Evolutionary conservation across 2,888 invertebrate species (phyloP), one percentile per base, ranked within the genome.

Genomic region (Cabera pusaria): DNA sequence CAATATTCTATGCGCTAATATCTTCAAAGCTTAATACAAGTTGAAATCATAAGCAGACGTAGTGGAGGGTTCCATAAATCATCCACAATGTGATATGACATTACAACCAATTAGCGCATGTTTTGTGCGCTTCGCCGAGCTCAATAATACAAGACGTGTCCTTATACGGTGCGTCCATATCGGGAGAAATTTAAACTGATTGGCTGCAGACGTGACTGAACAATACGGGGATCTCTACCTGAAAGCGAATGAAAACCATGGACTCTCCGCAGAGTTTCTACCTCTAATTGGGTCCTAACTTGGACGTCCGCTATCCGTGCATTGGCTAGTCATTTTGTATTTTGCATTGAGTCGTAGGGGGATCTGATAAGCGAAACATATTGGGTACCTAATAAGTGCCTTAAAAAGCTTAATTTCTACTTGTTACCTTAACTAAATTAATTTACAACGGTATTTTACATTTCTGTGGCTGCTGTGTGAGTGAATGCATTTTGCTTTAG

Each of bases 171-270:
- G 29, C 46, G 51, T 49, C 82, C 81, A 65, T 84, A 79, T 70
- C 66, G 68, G 73, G 80, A 50, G 65, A 74, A 82, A 80, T 81
- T 80, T 80, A 83, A 83, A 76, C 82, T 82, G 82, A 86, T 85
- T 82, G 81, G 81, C 58, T 49, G 56, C 56, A 50, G 64, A 67
- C 67, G 64, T 67, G 75, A 79, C 72, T 72, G 73, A 74, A 86
- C 86, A 87, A 88, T 86, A 68, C 72, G 54, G 64, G 59, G 44
- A 6, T 35, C 41, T 42, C 61, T 60, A 64, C 57, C 49, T 46
- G 56, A 56, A 64, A 61, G 56, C 60, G 50, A 64, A 66, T 55
- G 48, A 57, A 58, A 76, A 75, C 41, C 44, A 40, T 76, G 73
- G 75, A 70, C 70, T 71, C 66, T 63, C 64, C 54, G 46, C 41